Evolutionary conservation across 2,888 invertebrate genomes (phyloP), one percentile per base, ranked within the genome.

Genomic region (Calameuta pallipes): DNA sequence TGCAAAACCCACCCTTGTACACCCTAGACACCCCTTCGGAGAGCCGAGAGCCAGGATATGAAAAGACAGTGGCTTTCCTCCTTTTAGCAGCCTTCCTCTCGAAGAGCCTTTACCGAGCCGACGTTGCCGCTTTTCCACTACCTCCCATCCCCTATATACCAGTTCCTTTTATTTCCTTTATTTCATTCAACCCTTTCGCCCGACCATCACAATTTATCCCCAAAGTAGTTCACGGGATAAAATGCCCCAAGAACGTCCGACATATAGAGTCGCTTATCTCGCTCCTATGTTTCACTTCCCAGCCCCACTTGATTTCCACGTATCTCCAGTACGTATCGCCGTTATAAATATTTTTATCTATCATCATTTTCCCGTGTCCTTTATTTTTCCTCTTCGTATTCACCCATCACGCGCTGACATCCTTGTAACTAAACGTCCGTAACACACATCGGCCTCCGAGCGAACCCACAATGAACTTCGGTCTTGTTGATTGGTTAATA

Each of bases 401-500:
- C 15, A 69, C 77, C 82, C 77, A 80, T 81, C 81, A 81, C 80
- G 85, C 84, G 84, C 36, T 86, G 87, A 86, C 85, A 83, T 84
- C 80, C 84, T 85, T 84, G 83, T 86, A 86, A 86, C 85, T 82
- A 83, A 86, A 87, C 83, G 87, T 88, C 88, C 84, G 83, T 83
- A 85, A 85, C 87, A 88, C 82, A 80, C 84, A 81, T 81, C 71
- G 70, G 75, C 76, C 79, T 73, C 78, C 79, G 80, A 83, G 75
- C 82, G 77, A 80, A 79, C 82, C 81, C 85, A 86, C 86, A 87
- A 87, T 87, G 84, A 87, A 85, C 85, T 86, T 87, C 83, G 81
- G 85, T 85, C 87, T 87, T 87, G 88, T 88, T 85, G 87, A 87
- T 88, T 87, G 85, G 86, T 86, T 87, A 87, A 87, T 86, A 85